A percentile compares a stretch with the other conserved stretches of the same genome.
These are phyloP conservation scores for Parnassius apollo DNA, from an alignment of 2,888 invertebrate species.

Conservation along the genomic window DNA sequence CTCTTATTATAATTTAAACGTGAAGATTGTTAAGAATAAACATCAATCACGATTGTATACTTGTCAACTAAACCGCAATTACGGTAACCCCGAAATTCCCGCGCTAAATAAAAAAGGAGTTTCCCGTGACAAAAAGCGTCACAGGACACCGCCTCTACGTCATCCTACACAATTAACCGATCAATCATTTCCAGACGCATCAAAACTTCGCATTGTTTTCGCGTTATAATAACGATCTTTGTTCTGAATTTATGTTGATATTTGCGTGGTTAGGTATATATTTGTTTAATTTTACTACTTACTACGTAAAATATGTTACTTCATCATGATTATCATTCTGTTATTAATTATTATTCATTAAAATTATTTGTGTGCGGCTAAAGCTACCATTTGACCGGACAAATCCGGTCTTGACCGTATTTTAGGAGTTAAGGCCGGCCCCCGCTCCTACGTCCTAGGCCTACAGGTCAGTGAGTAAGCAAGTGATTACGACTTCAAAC, in stretches of 20 bases:
- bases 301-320: neutral
- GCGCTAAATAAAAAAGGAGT: conserved; percentile 31
- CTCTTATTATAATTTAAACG: neutral
- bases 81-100: conserved; percentile 23
- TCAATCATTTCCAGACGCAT: conserved; percentile 49
- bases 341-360: too few species aligned
- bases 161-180: conserved; percentile 52
- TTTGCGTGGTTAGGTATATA: neutral
- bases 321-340: too few species aligned
- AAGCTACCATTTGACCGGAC: too few species aligned
- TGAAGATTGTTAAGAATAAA: neutral
- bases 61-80: conserved; percentile 22
- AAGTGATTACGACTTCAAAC: too few species aligned
- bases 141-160: conserved; percentile 42
- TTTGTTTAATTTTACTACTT: neutral
- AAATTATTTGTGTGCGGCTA: too few species aligned
- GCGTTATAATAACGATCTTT: conserved; percentile 1
- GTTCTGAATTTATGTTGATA: neutral
- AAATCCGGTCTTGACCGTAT: too few species aligned
- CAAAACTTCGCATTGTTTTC: conserved; percentile 21
- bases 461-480: too few species aligned
- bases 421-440: too few species aligned
- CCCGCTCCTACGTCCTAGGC: too few species aligned
- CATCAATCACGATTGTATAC: conserved; percentile 16
- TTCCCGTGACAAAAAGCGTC: conserved; percentile 48